Evolutionary conservation across 2,888 invertebrate species (phyloP), one percentile per base, ranked within the genome.

Genomic region (Tridacna gigas): DNA sequence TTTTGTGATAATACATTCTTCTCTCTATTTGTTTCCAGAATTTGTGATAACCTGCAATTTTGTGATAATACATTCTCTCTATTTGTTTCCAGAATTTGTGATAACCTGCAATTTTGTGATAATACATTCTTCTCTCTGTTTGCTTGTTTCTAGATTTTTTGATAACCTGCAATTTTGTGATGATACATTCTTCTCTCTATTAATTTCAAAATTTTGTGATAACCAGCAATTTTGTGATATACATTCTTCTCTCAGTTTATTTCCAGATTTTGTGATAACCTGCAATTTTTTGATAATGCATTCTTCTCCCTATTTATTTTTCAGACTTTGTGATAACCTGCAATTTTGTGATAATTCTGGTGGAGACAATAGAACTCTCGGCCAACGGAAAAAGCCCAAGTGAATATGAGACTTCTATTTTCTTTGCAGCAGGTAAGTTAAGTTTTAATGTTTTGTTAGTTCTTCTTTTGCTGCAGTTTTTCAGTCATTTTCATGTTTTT

Each of bases 291-390:
- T 37, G 37, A 37, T 37, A 37, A 37, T 4, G 37, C 3, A 37
- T 37, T 37, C 37, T 7, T 37, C 7, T 37, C 37, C 7, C 37
- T 37, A 9, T 61, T 73, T n/a, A 18, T n/a, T 77, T 79, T 95
- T 18, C 95, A 97, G 97, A 97, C 95, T 94, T 96, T 1, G 94
- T 97, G 0, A 97, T 97, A 67, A 94, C 97, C 26, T 96, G 96
- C 5, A 97, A 97, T 94, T 97, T 97, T 26, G 92, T 97, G 26
- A 96, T 97, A 60, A 97, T 98, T 96, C 95, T 97, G 84, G 95
- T 96, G 37, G 96, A 97, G 84, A 96, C 97, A 71, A 95, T 96
- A 86, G 96, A 97, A 91, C 88, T 94, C 26, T 77, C 89, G 89
- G 45, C 45, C 28, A 67, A n/a, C 20, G 67, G 67, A 5, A 45